Base-by-base conservation (phyloP, 2,888 invertebrate species). In the Nymphalis urticae region DNA sequence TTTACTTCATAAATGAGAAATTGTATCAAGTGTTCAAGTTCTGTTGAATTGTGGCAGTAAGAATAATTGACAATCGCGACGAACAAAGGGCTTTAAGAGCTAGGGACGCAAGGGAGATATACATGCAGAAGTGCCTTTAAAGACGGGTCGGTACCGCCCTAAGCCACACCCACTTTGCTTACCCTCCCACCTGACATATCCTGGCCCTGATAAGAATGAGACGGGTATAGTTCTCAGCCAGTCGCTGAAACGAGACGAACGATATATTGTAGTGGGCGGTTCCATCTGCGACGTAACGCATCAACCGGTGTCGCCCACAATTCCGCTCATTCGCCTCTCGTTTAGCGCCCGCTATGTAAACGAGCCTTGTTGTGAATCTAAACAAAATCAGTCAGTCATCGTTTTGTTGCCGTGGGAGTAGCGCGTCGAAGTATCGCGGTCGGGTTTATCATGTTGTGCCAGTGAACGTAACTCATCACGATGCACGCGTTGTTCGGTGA, bases 401-500 rank as follows among this genome's bases (percentile, higher is more conserved):
- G 94, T 94, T 94, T 94, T 94, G 91, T 89, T 86, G 89, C 83
- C 88, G 87, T 78, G 76, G 80, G 87, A 85, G 90, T 82, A 88
- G 85, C 86, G 85, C 83, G 90, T 84, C 81, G 84, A 79, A 83
- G 80, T 82, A 81, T 82, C 85, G 85, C 79, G 85, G 75, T 82
- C 81, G 83, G 80, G 83, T 81, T 75, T 86, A 82, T 81, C 79
- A 88, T 90, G 89, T 83, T 82, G 85, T 82, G 85, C 76, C 80
- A 85, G 89, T 90, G 87, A 88, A 80, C 83, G 83, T 78, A 80
- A 72, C 73, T 76, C 78, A 80, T 75, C 83, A 94, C 82, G 82
- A 97, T 98, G 97, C 97, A 98, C 89, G 96, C 97, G 76, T 93
- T 98, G 82, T 98, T 98, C 89, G 96, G 97, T 77, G 98, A 98